Base-by-base conservation (phyloP, 37 sponge, comb jelly and placozoan genomes). In the Oopsacas minuta region DNA sequence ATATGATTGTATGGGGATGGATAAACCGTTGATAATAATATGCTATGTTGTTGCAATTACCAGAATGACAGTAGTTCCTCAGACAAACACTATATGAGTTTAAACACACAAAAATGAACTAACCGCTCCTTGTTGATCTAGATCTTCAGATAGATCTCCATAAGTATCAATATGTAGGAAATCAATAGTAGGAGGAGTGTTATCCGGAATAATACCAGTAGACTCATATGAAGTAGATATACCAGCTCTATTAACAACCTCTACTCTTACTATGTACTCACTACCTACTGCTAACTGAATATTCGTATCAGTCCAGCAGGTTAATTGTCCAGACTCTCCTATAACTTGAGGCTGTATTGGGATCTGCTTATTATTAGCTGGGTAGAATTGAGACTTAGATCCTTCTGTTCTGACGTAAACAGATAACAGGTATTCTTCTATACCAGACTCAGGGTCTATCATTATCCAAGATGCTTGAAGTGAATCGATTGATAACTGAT, bases 381-480 rank as follows among this genome's bases (percentile, higher is more conserved):
- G 49, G 49, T 42, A 42, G 49, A 42, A 42, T 15, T 17, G 15
- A 15, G 49, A 42, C 49, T 42, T 42, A 17, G 49, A 17, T 17
- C 49, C 49, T 42, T 42, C 49, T 17, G 49, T 17, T 42, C 12
- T 42, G 49, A 42, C 49, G 15, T 42, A 42, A 42, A 42, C 49
- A 42, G 49, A 42, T 8, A 42, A 15, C 15, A 17, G 8, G 49
- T 90, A 90, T n/a, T 88, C 52, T 0, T 34, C 15, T 17, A 90
- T 53, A 0, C 86, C 85, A 34, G 84, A 52, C 49, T 89, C 92
- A 0, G 38, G 28, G 84, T 94, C 94, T 3, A 12, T 0, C 10
- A 83, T 91, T 8, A 25, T 15, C 94, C 94, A 94, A 0, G 85
- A 17, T 8, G 49, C 49, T 42, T 42, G 49, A 8, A 42, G 49